These are phyloP conservation scores for Procambarus clarkii DNA, from an alignment of 1,140 invertebrate species.

Conservation along the genomic window DNA sequence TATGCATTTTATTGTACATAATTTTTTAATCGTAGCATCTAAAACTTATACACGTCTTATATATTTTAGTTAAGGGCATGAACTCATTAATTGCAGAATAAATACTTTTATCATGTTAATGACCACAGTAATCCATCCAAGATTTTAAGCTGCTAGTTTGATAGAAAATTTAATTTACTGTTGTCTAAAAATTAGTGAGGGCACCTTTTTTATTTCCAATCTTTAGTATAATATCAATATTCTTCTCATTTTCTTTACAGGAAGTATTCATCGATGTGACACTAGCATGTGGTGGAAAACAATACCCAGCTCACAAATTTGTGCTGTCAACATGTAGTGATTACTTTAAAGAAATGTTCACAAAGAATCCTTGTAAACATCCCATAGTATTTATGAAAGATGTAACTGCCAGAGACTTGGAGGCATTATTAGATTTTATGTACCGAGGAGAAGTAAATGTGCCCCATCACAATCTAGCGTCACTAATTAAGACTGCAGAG, in stretches of 20 bases:
- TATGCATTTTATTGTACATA: too few relatives aligned
- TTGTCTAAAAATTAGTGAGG: too few relatives aligned
- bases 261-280: slow-evolving; percentile 72
- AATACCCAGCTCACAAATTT: slow-evolving; percentile 72
- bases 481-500: slow-evolving; percentile 75
- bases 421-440: slow-evolving; percentile 75
- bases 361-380: slow-evolving; percentile 74
- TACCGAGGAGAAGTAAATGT: slow-evolving; percentile 75
- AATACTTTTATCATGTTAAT: too few relatives aligned
- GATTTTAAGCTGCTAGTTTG: too few relatives aligned
- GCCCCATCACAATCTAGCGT: slow-evolving; percentile 73
- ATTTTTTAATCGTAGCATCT: too few relatives aligned
- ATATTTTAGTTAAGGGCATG: too few relatives aligned
- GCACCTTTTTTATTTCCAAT: too few relatives aligned
- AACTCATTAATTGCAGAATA: too few relatives aligned
- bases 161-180: too few relatives aligned
- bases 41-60: too few relatives aligned
- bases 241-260: slow-evolving; percentile 38
- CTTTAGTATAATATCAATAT: not conserved
- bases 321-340: slow-evolving; percentile 72
- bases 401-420: slow-evolving; percentile 74
- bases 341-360: slow-evolving; percentile 72
- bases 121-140: too few relatives aligned
- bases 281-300: slow-evolving; percentile 71
- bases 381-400: slow-evolving; percentile 74